Base-by-base conservation (phyloP, 2,113 vertebrate species). In the Ochotona curzoniae region DNA sequence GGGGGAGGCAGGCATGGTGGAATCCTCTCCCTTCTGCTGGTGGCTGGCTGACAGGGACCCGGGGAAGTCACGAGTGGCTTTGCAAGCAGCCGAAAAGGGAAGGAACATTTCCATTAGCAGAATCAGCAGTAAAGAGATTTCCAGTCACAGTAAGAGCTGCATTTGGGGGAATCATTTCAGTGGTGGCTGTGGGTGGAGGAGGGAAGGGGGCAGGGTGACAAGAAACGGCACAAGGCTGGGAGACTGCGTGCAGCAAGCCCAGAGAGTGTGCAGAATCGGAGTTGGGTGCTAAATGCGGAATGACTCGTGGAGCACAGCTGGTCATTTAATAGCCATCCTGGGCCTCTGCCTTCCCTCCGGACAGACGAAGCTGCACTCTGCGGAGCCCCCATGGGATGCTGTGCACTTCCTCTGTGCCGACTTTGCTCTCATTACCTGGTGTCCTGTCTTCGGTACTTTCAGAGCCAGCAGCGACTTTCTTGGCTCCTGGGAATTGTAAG, bases 101-200 rank as follows among this genome's bases (percentile, higher is more conserved):
- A 98, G 97, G 95, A 97, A 97, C 95, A 96, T 97, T 98, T 98
- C 98, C 98, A 98, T 98, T 97, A 97, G 97, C 96, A 97, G 94
- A 97, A 98, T 98, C 98, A 98, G 97, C 98, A 98, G 97, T 97
- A 97, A 96, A 97, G 96, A 97, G 96, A 98, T 98, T 97, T 96
- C 96, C 96, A 97, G 98, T 97, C 97, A 97, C 97, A 97, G 96
- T 98, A 97, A 98, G 98, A 97, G 97, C 97, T 97, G 96, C 96
- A 89, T 98, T 98, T 97, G 96, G 97, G 97, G 88, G 97, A 97
- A 98, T 98, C 97, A 96, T 96, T 96, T 76, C 95, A 60, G 91
- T 90, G 89, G 88, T 95, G 86, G 86, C 95, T 96, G 93, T 96
- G 94, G 96, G 95, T 23, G 25, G 54, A 90, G 89, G 85, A 87